phyloP scores from a whole-genome alignment of 2,797 vertebrate genomes.

The Lophotriccus pileatus region DNA sequence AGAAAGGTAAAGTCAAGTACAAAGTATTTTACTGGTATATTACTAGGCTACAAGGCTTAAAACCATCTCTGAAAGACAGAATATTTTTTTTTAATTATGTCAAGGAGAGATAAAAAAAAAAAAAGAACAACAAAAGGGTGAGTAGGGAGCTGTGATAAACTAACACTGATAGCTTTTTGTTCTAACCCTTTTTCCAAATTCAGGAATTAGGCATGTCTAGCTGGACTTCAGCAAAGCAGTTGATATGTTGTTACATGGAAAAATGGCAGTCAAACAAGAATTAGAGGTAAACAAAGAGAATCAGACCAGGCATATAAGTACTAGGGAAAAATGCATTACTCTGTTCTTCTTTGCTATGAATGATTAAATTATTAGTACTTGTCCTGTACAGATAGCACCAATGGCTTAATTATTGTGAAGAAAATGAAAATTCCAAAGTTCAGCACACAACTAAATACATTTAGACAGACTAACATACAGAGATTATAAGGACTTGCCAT shows the following conservation, averaged over 20 bases:
- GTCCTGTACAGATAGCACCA: background rate
- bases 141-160: accelerated
- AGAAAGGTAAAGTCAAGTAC: background rate
- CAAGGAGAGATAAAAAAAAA: background rate
- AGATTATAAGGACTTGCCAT: background rate
- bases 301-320: background rate
- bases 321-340: background rate
- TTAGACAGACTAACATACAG: background rate
- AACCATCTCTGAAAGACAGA: background rate
- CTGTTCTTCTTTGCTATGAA: background rate
- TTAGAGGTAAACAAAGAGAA: background rate
- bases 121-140: background rate
- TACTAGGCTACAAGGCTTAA: background rate
- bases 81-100: accelerated
- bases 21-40: background rate
- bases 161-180: too few species aligned
- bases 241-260: too few species aligned
- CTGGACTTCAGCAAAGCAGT: too few species aligned
- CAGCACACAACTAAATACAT: background rate
- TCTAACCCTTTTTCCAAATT: too few species aligned
- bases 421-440: background rate
- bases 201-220: too few species aligned
- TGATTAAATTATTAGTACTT: background rate
- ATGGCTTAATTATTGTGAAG: background rate
- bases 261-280: too few species aligned